Conservation (phyloP, 2,113 vertebrate species). For the Physeter macrocephalus region DNA sequence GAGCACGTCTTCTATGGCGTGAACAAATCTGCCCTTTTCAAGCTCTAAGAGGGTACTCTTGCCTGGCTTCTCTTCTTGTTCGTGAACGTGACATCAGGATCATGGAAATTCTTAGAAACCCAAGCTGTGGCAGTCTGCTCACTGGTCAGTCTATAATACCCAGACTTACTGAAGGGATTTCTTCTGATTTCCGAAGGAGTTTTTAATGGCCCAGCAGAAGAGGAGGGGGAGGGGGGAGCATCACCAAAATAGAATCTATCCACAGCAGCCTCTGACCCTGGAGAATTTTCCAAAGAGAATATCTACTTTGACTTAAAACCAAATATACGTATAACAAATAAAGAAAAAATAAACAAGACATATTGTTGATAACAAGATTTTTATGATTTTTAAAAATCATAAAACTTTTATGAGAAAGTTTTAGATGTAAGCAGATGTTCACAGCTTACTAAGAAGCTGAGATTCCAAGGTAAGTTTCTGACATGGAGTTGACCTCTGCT, state of each 20-base stretch:
- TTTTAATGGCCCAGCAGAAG: not conserved
- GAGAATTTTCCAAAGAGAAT: constrained; percentile 20
- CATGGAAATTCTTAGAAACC: constrained; percentile 16
- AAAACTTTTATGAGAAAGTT: not conserved
- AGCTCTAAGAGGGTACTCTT: not conserved
- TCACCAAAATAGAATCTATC: not conserved
- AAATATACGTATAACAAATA: not conserved
- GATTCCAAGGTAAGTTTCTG: not conserved
- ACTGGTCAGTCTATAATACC: not conserved
- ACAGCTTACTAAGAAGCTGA: not conserved
- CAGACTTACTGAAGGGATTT: not conserved
- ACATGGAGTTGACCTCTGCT: not conserved
- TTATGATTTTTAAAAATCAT: no score
- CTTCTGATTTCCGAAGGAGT: not conserved
- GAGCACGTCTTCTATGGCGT: not conserved
- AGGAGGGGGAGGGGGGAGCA: not conserved
- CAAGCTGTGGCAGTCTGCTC: not conserved
- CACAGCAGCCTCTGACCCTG: not conserved
- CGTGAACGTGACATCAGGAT: not conserved
- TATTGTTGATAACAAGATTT: not conserved
- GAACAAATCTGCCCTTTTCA: not conserved
- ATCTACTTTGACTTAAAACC: constrained; percentile 5
- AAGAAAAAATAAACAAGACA: not conserved
- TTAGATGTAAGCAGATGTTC: not conserved
- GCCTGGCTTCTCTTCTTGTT: not conserved